These are phyloP conservation scores for Arremon aurantiirostris DNA, from an alignment of 2,797 vertebrate genomes.

Conservation along the genomic window DNA sequence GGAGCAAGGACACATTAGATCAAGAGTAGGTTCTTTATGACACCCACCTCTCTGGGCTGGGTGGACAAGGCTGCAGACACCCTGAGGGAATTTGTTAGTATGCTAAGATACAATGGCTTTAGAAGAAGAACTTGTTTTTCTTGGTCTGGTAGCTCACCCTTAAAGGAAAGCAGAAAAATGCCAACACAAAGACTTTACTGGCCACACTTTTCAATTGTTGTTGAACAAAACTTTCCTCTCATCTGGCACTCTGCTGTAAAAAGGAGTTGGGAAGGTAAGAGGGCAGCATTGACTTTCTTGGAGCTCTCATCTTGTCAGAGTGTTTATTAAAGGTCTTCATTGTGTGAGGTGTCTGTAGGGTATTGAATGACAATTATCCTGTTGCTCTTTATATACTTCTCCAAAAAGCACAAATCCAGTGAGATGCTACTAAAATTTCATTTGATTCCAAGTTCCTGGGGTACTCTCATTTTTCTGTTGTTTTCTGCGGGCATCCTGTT, in stretches of 20 bases:
- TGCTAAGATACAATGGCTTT: background rate
- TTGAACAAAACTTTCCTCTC: background rate
- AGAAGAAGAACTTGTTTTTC: background rate
- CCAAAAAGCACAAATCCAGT: background rate
- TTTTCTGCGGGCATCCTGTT: background rate
- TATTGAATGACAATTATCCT: background rate
- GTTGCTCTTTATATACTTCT: background rate
- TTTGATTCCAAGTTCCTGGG: background rate
- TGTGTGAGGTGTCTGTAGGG: background rate
- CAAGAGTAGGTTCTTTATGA: background rate
- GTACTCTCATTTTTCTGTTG: background rate
- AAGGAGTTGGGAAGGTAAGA: background rate
- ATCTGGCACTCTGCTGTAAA: background rate
- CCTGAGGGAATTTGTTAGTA: background rate
- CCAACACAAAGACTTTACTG: background rate
- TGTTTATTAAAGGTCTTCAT: background rate
- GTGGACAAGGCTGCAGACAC: background rate
- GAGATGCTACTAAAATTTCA: background rate
- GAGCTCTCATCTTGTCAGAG: background rate
- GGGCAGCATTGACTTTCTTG: background rate
- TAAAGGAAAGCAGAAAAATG: background rate
- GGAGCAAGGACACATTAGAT: background rate
- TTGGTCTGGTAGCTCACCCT: background rate
- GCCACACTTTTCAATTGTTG: background rate
- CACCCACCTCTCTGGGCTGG: background rate